Conservation (phyloP, 2,113 vertebrate species). For the Spermophilus dauricus region DNA sequence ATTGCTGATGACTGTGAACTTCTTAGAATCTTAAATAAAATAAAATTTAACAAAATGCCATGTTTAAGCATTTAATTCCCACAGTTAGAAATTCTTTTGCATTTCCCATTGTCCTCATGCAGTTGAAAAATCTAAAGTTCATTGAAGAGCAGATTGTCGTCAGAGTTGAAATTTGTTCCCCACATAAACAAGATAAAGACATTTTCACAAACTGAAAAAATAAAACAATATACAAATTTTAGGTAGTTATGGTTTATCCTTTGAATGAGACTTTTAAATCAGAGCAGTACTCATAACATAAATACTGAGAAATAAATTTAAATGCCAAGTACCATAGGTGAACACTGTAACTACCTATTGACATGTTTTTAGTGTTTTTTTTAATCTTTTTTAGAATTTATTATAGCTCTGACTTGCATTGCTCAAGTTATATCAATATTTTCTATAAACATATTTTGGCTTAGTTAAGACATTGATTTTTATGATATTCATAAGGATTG, state of each 20-base stretch:
- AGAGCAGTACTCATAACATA: background rate
- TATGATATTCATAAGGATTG: background rate
- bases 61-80: slow-evolving; percentile 64
- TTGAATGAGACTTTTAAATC: background rate
- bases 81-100: slow-evolving; percentile 43
- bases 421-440: background rate
- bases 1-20: slow-evolving; percentile 97
- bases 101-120: background rate
- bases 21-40: slow-evolving; percentile 97
- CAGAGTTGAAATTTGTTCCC: slow-evolving; percentile 4
- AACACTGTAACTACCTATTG: background rate
- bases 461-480: background rate
- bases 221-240: background rate
- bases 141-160: background rate
- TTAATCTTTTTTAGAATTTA: background rate
- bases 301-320: background rate
- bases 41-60: slow-evolving; percentile 89
- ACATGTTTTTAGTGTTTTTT: background rate
- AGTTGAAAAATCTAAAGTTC: slow-evolving; percentile 30
- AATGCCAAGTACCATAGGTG: background rate
- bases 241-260: background rate
- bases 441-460: background rate
- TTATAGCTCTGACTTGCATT: background rate
- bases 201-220: slow-evolving; percentile 46
- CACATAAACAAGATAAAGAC: background rate